phyloP scores from a whole-genome alignment of 35 echinoderm and acorn worm genomes.

The Anneissia japonica region DNA sequence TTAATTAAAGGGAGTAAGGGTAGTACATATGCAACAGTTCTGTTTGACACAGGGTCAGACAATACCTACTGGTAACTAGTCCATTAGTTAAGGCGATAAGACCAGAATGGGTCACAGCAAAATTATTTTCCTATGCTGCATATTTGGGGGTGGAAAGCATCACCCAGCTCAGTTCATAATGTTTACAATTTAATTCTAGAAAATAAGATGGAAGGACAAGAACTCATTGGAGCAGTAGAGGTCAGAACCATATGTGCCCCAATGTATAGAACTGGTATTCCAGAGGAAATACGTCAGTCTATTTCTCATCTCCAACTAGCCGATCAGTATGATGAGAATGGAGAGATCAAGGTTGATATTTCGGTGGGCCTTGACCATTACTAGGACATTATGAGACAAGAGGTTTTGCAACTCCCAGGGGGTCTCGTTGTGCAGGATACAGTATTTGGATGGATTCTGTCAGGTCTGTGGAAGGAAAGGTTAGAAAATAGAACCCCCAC shows the following conservation, averaged over 20 bases:
- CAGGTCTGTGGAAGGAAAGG: constrained; percentile 16
- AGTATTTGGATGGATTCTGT: constrained; percentile 17
- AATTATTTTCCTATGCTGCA: constrained; percentile 20
- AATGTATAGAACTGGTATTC: background rate
- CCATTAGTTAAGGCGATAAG: background rate
- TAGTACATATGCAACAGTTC: background rate
- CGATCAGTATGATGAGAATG: constrained; percentile 20
- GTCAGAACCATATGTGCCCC: constrained; percentile 21
- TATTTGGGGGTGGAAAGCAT: constrained; percentile 8
- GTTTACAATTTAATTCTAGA: background rate
- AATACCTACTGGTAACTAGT: constrained; percentile 13
- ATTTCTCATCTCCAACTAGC: background rate
- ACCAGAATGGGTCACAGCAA: constrained; percentile 14
- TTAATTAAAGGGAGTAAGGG: constrained; percentile 15
- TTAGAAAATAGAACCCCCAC: no score
- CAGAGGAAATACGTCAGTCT: background rate
- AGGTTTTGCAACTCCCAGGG: background rate
- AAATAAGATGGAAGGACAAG: background rate
- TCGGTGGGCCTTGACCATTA: constrained; percentile 21
- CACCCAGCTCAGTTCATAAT: background rate
- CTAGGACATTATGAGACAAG: background rate
- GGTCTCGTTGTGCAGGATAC: background rate
- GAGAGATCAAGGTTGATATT: constrained; percentile 33
- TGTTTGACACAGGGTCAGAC: constrained; percentile 20
- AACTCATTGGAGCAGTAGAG: background rate